Base-by-base conservation (phyloP, 2,888 invertebrate genomes). In the Caenorhabditis becei region DNA sequence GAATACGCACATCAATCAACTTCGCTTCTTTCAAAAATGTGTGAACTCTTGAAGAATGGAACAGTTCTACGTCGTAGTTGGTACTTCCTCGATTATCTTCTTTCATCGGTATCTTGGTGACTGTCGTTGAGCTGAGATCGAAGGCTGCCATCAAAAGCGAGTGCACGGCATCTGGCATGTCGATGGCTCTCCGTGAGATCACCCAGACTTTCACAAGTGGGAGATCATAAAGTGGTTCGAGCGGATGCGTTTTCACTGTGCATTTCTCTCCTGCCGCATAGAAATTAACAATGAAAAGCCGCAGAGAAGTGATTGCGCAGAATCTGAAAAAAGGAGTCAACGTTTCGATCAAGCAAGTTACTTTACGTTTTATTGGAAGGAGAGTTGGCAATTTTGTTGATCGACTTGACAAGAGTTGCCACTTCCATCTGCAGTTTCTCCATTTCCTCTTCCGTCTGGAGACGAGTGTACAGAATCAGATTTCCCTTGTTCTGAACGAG, bases 51-150 rank as follows among this genome's bases (percentile, higher is more conserved):
- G 83, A 59, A 18, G 72, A 65, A 91, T 99, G 98, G 86, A 97
- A 95, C 80, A 99, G 95, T 92, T 98, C 98, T 0, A 99, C 99
- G 91, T 99, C 98, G 91, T 99, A 99, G 92, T 98, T 98, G 0
- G 97, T 96, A 72, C 97, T 98, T 0, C 91, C 96, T 96, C 0
- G 97, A 70, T 58, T 88, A 77, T 32, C 88, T 65, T 81, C 93
- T 91, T 99, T 99, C 99, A 99, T 99, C 1, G 99, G 99, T 89
- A 98, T 98, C 89, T 97, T 96, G 7, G 97, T 97, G 0, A 99
- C 97, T 0, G 97, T 97, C 0, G 98, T 99, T 77, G 96, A 96
- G 0, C 96, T 95, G 56, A 99, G 93, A 91, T 95, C 94, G 89
- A 77, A 82, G 14, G 82, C 77, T 20, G 58, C 58, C 14, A 82